Evolutionary conservation across 2,888 invertebrate genomes (phyloP), one percentile per base, ranked within the genome.

Genomic region (Ceraclea dissimilis): DNA sequence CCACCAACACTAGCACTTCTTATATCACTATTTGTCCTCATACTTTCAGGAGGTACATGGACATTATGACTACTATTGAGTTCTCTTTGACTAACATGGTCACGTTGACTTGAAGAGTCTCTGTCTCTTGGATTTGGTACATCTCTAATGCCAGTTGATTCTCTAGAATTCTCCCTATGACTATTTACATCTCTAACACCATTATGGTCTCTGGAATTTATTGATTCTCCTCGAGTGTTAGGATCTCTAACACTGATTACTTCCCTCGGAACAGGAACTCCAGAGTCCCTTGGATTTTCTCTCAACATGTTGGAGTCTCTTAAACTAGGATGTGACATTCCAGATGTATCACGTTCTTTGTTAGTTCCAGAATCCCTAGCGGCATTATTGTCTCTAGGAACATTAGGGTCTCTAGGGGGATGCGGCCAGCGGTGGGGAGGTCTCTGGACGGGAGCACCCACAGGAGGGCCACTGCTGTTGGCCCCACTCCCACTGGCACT

Each of bases 291-390:
- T 17, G 47, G 4, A 8, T 16, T 39, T 13, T 39, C 39, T 16
- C 39, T 39, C 4, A n/a, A n/a, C 13, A 39, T 39, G 16, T 16
- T 39, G 39, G 47, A 18, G 19, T 47, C 47, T 18, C 47, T 39
- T 13, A 39, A 8, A 13, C 13, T 39, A 39, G 39, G 39, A 16
- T 39, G 47, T 47, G 47, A 74, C 72, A 62, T 72, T 72, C 0
- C 70, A 69, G 1, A 5, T 53, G 46, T 19, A 48, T 16, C 53
- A 56, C 49, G 71, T 71, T 63, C 74, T 72, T 22, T 69, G 69
- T 57, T 73, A 66, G 54, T 70, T 72, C 31, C 10, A 16, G 67
- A 64, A 13, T 58, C 66, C 2, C 62, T 63, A 58, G 67, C 67
- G 2, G 67, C 64, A 49, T 60, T 54, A 61, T 56, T 56, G 18